These are phyloP conservation scores for Corythoichthys intestinalis DNA, from an alignment of 2,113 vertebrate genomes.

Conservation along the genomic window DNA sequence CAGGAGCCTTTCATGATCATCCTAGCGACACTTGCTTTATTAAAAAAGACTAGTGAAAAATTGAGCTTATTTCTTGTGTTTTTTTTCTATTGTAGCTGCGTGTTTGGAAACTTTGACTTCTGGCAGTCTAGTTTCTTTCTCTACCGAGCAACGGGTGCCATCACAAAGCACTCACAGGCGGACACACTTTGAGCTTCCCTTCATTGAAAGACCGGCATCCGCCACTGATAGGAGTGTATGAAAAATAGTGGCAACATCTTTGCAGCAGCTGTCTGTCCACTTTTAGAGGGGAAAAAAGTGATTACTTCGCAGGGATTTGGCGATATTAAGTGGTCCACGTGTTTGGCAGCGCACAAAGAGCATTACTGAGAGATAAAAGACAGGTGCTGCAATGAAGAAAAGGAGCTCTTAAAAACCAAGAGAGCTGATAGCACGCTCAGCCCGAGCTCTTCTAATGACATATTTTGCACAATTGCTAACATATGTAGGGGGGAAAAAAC, in stretches of 20 bases:
- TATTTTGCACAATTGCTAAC: constrained; percentile 25
- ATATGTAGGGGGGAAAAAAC: constrained; percentile 17
- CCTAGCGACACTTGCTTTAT: no score
- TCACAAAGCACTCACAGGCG: no score
- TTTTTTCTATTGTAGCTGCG: no score
- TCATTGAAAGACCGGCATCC: no score
- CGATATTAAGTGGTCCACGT: constrained; percentile 29
- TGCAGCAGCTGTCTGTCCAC: constrained; percentile 14
- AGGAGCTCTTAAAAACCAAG: background rate
- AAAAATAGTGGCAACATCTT: constrained; percentile 13
- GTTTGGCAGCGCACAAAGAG: constrained; percentile 24
- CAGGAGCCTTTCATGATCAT: no score
- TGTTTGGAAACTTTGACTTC: no score
- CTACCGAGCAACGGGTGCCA: no score
- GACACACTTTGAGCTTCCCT: no score
- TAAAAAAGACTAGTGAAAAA: no score
- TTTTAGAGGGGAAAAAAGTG: background rate
- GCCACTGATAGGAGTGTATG: no score
- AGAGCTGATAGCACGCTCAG: background rate
- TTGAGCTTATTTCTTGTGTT: no score
- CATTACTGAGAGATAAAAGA: constrained; percentile 30
- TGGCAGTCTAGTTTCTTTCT: no score
- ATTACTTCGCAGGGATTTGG: constrained; percentile 21
- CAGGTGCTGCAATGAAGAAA: constrained; percentile 23
- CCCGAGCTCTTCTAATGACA: constrained; percentile 26